Conservation (phyloP, 2,113 vertebrate genomes). For the Ceratotherium simum region DNA sequence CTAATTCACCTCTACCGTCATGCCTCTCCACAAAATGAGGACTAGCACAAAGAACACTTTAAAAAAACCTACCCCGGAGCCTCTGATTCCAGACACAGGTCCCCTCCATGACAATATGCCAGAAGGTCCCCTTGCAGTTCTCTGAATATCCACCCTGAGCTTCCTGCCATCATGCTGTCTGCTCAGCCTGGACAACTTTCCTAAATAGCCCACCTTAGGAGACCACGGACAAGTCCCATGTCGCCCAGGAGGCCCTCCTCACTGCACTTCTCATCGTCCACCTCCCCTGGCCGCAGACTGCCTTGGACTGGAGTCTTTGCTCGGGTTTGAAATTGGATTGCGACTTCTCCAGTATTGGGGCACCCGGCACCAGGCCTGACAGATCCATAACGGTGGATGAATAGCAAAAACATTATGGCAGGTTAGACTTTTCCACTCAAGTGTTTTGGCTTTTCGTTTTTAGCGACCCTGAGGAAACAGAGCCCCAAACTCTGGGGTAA, state of each 20-base stretch:
- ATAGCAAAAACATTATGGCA: background rate
- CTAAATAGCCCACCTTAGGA: background rate
- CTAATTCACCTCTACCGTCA: background rate
- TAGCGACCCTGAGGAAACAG: background rate
- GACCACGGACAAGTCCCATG: accelerated
- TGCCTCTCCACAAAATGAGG: background rate
- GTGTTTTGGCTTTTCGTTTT: background rate
- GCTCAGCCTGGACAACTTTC: background rate
- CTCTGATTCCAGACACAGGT: background rate
- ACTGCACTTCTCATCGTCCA: accelerated
- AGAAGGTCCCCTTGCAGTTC: background rate
- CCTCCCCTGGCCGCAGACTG: accelerated
- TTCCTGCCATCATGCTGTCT: accelerated
- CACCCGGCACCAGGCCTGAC: background rate
- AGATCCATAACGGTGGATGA: background rate
- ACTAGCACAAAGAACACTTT: background rate
- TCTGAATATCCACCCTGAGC: background rate
- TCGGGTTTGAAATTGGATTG: background rate
- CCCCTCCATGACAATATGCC: accelerated
- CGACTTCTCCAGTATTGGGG: accelerated
- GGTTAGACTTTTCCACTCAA: background rate
- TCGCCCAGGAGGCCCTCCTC: background rate
- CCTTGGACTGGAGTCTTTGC: background rate
- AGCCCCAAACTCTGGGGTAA: background rate
- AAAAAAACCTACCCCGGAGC: background rate